Base-by-base conservation (phyloP, 2,113 vertebrate genomes). In the Chlamydotis undulata region DNA sequence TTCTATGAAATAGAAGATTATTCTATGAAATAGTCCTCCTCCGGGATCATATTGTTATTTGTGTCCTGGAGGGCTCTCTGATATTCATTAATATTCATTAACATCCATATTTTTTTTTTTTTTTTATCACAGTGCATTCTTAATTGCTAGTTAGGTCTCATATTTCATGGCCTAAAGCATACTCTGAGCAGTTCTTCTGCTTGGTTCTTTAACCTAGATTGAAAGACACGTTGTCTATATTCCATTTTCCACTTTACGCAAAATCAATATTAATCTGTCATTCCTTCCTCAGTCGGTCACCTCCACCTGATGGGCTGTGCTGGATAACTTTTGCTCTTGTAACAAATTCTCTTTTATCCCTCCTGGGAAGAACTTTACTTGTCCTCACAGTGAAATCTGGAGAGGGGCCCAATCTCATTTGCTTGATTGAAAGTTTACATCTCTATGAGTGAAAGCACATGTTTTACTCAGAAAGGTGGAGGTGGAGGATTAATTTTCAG, bases 401-500 rank as follows among this genome's bases (percentile, higher is more conserved):
- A 95, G 52, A 78, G 29, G 9, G 17, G 52, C 85, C 88, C 56
- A 92, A 81, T 81, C 71, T 92, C 71, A 93, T 96, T 96, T 96
- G 29, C 37, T 89, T 94, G 73, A 71, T n/a, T 96, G 61, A 74
- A 96, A 94, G 64, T 68, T 39, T 78, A 94, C 96, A 93, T 88
- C 83, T 92, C 61, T 89, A 10, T 64, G 61, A 93, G 57, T 60
- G 61, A 84, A 95, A 89, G 47, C 41, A 79, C 69, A 75, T 74
- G 75, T 91, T 92, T 89, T 94, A 82, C 69, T n/a, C 35, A 79
- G 89, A 89, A 95, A 67, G 70, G 41, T 43, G 41, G 41, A 89
- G 75, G 68, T 61, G 75, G 63, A 94, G 73, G 83, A 95, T 83
- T 95, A 90, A 95, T 95, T 95, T 97, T 93, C 14, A 0, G 23